Conservation (phyloP, 2,797 vertebrate genomes). For the Tachyglossus aculeatus region DNA sequence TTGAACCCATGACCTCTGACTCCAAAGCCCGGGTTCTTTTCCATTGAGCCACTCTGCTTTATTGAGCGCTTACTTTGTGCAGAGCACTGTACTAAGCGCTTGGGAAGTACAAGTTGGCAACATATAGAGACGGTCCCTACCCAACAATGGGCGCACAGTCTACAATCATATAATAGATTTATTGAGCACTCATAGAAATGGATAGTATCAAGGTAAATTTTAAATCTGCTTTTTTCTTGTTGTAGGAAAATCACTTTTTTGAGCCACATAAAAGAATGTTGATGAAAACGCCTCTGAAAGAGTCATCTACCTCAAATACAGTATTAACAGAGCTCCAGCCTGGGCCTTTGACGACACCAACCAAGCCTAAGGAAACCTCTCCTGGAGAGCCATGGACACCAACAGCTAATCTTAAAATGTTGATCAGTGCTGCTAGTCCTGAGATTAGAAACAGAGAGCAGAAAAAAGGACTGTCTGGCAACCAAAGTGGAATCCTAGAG, state of each 20-base stretch:
- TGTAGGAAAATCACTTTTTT: constrained; percentile 79
- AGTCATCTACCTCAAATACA: constrained; percentile 42
- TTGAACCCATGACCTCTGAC: no score
- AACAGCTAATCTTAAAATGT: constrained; percentile 94
- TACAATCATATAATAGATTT: no score
- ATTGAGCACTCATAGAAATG: no score
- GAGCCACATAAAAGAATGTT: constrained; percentile 60
- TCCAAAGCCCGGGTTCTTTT: no score
- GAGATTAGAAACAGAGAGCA: constrained; percentile 92
- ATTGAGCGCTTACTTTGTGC: no score
- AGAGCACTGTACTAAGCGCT: no score
- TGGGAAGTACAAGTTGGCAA: no score
- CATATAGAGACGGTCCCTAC: no score
- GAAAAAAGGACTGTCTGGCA: constrained; percentile 76
- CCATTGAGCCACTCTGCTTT: no score
- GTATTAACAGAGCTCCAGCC: constrained; percentile 63
- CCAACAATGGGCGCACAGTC: no score
- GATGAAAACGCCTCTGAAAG: constrained; percentile 74
- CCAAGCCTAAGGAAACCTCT: constrained; percentile 79
- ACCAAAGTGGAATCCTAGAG: constrained; percentile 63
- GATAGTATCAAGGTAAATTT: no score
- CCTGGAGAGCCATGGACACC: constrained; percentile 95
- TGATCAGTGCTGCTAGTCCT: constrained; percentile 93
- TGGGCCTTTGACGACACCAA: constrained; percentile 85
- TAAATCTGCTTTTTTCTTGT: constrained; percentile 23